phyloP scores from a whole-genome alignment of 1,140 invertebrate genomes.

The Zophobas atratus region DNA sequence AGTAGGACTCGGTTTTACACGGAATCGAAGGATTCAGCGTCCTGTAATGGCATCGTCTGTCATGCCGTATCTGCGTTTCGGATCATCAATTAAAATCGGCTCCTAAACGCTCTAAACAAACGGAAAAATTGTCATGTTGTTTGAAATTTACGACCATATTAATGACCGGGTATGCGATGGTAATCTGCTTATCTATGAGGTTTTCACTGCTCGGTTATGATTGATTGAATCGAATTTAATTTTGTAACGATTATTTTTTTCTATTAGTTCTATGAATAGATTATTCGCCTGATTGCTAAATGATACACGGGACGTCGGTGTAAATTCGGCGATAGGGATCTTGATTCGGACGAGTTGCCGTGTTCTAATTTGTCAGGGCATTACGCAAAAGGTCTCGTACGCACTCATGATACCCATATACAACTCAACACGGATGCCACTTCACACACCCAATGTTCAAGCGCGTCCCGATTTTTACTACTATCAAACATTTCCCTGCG shows the following conservation, averaged over 20 bases:
- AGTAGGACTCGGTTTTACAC: no score
- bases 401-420: no score
- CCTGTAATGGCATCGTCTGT: not conserved
- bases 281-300: conserved; percentile 33
- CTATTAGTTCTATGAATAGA: conserved; percentile 1
- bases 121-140: conserved; percentile 36
- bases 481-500: no score
- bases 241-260: conserved; percentile 22
- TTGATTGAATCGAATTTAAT: conserved; percentile 40
- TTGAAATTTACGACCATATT: conserved; percentile 33
- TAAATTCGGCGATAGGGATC: conserved; percentile 31
- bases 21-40: no score
- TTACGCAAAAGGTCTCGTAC: no score
- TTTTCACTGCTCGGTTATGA: conserved; percentile 12
- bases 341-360: not conserved
- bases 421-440: no score
- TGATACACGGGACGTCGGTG: conserved; percentile 30
- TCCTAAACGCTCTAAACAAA: conserved; percentile 5
- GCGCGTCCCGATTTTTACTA: no score
- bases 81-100: conserved; percentile 12
- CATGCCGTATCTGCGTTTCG: conserved; percentile 9
- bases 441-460: no score
- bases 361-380: no score
- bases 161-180: conserved; percentile 23
- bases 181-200: conserved; percentile 24